phyloP scores from a whole-genome alignment of 1,140 invertebrate species.

The Meloidogyne hapla region DNA sequence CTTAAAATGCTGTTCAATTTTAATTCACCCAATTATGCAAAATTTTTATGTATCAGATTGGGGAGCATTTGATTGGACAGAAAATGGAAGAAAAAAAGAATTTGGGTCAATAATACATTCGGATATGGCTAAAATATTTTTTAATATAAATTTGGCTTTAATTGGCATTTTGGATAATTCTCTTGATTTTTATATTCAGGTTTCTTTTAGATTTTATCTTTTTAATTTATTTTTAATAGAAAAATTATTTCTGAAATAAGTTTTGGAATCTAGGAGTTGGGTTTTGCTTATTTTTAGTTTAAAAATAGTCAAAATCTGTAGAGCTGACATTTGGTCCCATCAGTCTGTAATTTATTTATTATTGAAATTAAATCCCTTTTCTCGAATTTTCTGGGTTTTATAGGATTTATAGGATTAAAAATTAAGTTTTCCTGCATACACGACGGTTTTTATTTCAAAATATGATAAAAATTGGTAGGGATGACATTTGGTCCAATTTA shows the following conservation, averaged over 20 bases:
- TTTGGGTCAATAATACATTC: conserved; percentile 17
- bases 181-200: conserved; percentile 38
- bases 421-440: too few relatives aligned
- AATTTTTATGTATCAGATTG: conserved; percentile 14
- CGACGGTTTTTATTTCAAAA: too few relatives aligned
- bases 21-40: conserved; percentile 13
- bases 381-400: too few relatives aligned
- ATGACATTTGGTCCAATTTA: too few relatives aligned
- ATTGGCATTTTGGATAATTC: conserved; percentile 28
- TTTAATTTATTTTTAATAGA: background rate
- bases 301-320: too few relatives aligned
- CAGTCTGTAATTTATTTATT: too few relatives aligned
- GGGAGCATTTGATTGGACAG: conserved; percentile 10
- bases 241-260: background rate
- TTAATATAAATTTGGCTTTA: conserved; percentile 33
- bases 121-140: conserved; percentile 37
- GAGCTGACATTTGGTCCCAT: too few relatives aligned
- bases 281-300: too few relatives aligned
- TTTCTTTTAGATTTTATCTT: background rate
- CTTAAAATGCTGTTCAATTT: background rate
- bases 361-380: too few relatives aligned
- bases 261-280: too few relatives aligned
- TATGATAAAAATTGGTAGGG: too few relatives aligned
- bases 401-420: too few relatives aligned
- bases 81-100: background rate